Base-by-base conservation (phyloP, 2,113 vertebrate species). In the Brachypodius melanocephalos region DNA sequence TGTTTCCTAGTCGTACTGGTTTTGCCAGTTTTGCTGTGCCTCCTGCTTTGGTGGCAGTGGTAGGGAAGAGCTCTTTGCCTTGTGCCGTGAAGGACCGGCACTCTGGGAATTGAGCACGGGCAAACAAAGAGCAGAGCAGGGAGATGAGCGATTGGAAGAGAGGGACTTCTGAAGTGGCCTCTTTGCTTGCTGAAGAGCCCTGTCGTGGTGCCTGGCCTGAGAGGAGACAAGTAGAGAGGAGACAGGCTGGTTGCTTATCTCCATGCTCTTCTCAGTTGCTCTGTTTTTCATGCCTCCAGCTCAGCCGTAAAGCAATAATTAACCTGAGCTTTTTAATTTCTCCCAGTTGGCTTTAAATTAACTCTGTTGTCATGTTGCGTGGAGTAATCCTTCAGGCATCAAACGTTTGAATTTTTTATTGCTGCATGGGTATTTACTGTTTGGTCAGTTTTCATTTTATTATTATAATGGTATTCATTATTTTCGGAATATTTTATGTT, bases 301-400 rank as follows among this genome's bases (percentile, higher is more conserved):
- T 71, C 82, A 95, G 84, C 86, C 85, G 59, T 73, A 93, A 76
- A 22, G 8, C 90, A 88, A 15, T 89, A 95, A 94, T 95, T 96
- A 94, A 94, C 91, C 93, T 69, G 87, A 94, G 92, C 85, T 66
- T 95, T 95, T 89, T 95, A 97, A 95, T 96, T 96, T 95, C 71
- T 95, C 94, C 96, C 95, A 66, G 87, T 79, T 91, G 95, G 84
- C 94, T 95, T 91, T 91, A 91, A 94, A 94, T 95, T 95, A 89
- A 71, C 76, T 93, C 93, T 42, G 61, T 94, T 92, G 89, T 95
- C 81, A 49, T 89, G 84, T 95, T 94, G 81, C 1, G 2, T 91
- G 51, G 62, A 93, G 81, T 93, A 95, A 94, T 96, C 91, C 89
- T 95, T 85, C 87, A 91, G 77, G 81, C 67, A 81, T 89, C 77